A percentile compares a stretch with the other conserved stretches of the same genome.
Evolutionary conservation across 2,113 vertebrate species (phyloP).

Genomic region (Podarcis raffonei): DNA sequence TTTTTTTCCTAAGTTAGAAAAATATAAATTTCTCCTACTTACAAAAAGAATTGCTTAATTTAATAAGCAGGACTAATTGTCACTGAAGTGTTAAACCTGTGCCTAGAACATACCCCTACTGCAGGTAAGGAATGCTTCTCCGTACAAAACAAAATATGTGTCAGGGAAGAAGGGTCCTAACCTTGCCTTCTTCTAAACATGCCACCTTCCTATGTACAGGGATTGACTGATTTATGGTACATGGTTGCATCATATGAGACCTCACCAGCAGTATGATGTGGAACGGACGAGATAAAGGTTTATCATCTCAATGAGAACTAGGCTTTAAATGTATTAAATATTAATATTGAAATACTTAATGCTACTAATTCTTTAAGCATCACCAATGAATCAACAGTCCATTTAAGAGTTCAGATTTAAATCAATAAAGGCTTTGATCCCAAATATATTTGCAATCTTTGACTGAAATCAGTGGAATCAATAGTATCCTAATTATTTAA

Average conservation of each 20-base stretch:
- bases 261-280: neutral
- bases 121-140: neutral
- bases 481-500: neutral
- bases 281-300: neutral
- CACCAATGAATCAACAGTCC: neutral
- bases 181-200: neutral
- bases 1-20: constrained; percentile 47
- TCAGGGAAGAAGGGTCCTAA: neutral
- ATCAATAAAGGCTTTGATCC: neutral
- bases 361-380: neutral
- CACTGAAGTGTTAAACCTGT: neutral
- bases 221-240: neutral
- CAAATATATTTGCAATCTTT: neutral
- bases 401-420: neutral
- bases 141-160: constrained; percentile 18
- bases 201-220: neutral
- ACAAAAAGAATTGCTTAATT: constrained; percentile 40
- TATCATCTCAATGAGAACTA: neutral
- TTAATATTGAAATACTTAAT: neutral
- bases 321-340: neutral
- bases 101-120: neutral
- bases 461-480: neutral
- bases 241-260: neutral
- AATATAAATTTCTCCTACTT: constrained; percentile 37
- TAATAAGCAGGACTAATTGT: constrained; percentile 36